Evolutionary conservation across 1,140 invertebrate genomes (phyloP), one percentile per base, ranked within the genome.

Genomic region (Drosophila subpulchrella): DNA sequence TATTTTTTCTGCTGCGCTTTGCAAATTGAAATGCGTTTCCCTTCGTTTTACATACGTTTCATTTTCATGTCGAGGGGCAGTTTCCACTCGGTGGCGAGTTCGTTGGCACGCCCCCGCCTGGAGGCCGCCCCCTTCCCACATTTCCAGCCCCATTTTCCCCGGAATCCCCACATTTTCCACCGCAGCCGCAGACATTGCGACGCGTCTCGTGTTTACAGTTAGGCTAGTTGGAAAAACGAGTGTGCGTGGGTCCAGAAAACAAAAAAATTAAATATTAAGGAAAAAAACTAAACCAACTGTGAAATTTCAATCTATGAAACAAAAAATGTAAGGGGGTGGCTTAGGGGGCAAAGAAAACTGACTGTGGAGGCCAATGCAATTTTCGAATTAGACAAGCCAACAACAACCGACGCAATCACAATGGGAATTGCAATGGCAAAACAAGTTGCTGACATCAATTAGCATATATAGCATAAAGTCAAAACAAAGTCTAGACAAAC

Each of bases 1-100:
- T 53, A 42, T 30, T 42, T 66, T 71, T 71, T 59, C n/a, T 77
- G 74, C 62, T 76, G 55, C 56, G 74, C 73, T 76, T 67, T 67
- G 71, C 72, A 67, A 67, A 67, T 76, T 76, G 75, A 63, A 76
- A 54, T 81, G 83, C 75, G 67, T 88, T 82, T 88, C 83, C 83
- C 83, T 67, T 82, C 75, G 68, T 86, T 88, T 88, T 88, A 74
- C 83, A 88, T 86, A 79, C 83, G 78, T 79, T 86, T 88, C 83
- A 82, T 88, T 83, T 89, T 89, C 79, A 80, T 80, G 84, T 83
- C 67, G 83, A 46, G 78, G 53, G 68, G 81, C 62, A 20, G 41
- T 65, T 65, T 36, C 53, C 59, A 57, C 50, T 75, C 57, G 77
- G 51, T 46, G 53, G 50, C 60, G 68, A 74, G 78, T 75, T 82